These are phyloP conservation scores for Haliclystus octoradiatus DNA, from an alignment of 30 jellyfish, hydroid and myxozoan species.

Conservation along the genomic window DNA sequence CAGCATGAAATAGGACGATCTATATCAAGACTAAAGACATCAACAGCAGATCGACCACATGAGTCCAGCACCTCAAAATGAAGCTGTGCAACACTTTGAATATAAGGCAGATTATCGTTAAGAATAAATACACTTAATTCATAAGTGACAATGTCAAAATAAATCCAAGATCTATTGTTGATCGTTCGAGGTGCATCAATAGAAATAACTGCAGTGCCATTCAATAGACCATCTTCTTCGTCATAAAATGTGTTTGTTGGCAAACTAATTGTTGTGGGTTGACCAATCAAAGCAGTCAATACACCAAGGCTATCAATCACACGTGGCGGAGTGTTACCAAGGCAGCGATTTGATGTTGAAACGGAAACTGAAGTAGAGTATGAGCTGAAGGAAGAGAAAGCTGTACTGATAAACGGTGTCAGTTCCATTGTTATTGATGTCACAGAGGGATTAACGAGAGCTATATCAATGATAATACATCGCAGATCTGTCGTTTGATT, in stretches of 20 bases:
- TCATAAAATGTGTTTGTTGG: background rate
- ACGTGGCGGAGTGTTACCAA: background rate
- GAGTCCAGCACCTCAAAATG: background rate
- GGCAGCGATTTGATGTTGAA: background rate
- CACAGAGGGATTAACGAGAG: background rate
- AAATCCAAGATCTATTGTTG: background rate
- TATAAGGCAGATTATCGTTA: background rate
- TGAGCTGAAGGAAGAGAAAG: too few species aligned
- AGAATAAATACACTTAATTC: background rate
- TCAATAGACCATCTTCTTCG: background rate
- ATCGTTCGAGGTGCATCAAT: background rate
- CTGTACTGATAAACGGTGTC: background rate
- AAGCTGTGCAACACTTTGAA: background rate
- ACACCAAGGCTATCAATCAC: background rate
- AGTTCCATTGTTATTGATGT: background rate
- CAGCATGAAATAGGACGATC: background rate
- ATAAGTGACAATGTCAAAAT: background rate
- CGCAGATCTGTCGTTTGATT: background rate
- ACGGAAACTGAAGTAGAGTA: background rate
- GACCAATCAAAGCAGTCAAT: background rate
- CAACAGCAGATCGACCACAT: background rate
- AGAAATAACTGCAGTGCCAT: background rate
- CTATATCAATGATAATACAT: background rate
- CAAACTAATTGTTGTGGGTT: background rate
- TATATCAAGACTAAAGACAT: background rate